A percentile compares a stretch with the other conserved stretches of the same genome.
Conservation (phyloP, 2,797 vertebrate species). For the Myioborus miniatus region DNA sequence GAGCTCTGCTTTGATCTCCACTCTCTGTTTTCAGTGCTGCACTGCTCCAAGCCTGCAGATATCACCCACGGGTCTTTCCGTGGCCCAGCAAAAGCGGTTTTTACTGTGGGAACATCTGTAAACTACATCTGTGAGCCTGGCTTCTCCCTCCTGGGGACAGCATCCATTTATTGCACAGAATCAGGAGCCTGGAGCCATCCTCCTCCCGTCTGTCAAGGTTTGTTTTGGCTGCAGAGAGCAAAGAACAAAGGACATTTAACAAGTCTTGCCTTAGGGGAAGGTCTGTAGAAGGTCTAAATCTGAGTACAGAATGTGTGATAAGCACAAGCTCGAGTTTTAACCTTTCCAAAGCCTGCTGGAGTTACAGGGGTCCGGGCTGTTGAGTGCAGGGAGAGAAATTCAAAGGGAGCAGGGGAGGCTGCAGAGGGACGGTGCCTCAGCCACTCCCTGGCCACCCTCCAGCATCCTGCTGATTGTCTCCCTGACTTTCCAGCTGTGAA, state of each 20-base stretch:
- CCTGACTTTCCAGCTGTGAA: background rate
- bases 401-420: background rate
- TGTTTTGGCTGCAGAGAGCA: background rate
- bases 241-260: background rate
- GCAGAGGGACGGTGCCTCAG: background rate
- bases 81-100: background rate
- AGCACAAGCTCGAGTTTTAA: background rate
- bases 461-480: background rate
- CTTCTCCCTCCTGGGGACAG: slow-evolving; percentile 45
- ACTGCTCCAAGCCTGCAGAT: slow-evolving; percentile 24
- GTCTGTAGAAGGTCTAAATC: background rate
- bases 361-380: background rate
- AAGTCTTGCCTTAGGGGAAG: background rate
- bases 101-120: slow-evolving; percentile 24
- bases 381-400: background rate
- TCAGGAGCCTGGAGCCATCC: slow-evolving; percentile 40
- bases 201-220: background rate
- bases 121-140: slow-evolving; percentile 51
- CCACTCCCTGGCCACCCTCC: background rate
- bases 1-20: background rate
- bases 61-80: slow-evolving; percentile 22
- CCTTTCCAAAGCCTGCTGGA: background rate
- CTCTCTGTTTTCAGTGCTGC: background rate
- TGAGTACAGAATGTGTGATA: background rate
- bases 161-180: slow-evolving; percentile 1